Percentiles rank a stretch among this genome's conserved stretches.
phyloP scores from a whole-genome alignment of 2,113 vertebrate species.

The Scopus umbretta region DNA sequence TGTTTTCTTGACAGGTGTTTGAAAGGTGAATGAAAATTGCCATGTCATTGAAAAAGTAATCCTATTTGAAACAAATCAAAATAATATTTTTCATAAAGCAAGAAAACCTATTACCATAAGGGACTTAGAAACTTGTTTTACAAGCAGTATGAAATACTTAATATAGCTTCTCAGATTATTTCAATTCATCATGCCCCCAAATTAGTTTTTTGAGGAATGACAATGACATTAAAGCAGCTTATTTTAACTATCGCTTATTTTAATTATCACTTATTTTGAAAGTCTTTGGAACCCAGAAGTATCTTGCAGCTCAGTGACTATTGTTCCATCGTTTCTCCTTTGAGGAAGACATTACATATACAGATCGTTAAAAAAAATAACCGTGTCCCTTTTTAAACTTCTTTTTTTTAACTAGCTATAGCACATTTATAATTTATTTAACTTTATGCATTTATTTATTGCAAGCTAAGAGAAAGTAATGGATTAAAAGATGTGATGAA shows the following conservation, averaged over 20 bases:
- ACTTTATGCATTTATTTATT: constrained; percentile 26
- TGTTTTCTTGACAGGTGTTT: neutral
- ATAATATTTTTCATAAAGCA: neutral
- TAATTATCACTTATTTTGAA: neutral
- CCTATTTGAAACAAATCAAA: constrained; percentile 1
- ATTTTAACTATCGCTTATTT: neutral
- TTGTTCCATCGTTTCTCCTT: neutral
- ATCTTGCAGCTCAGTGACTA: neutral
- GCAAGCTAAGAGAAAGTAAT: constrained; percentile 45
- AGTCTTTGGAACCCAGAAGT: neutral
- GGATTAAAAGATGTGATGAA: constrained; percentile 55
- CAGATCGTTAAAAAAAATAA: neutral
- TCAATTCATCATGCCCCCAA: neutral
- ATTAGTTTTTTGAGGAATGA: neutral
- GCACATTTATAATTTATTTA: neutral
- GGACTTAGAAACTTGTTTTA: constrained; percentile 6
- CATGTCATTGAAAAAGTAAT: neutral
- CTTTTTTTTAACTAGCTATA: neutral
- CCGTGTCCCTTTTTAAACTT: neutral
- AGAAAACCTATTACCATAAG: neutral
- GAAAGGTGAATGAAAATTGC: neutral
- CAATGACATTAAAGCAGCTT: neutral
- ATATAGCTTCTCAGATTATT: neutral
- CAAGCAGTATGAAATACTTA: neutral
- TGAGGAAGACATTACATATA: neutral